Evolutionary conservation across 2,797 vertebrate genomes (phyloP).

Genomic region (Myioborus miniatus): DNA sequence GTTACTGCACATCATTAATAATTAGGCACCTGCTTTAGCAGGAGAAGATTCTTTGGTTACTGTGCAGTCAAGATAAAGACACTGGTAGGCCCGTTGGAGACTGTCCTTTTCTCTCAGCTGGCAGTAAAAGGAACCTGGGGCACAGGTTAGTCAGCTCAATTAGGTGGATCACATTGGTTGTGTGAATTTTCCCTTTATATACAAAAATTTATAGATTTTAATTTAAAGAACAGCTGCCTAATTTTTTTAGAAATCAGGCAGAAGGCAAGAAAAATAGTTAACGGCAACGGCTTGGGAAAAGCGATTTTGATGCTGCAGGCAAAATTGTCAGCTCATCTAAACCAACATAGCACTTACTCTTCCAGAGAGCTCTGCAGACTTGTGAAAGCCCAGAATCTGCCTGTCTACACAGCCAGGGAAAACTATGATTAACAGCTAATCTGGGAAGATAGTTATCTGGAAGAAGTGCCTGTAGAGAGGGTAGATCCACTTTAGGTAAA

Average conservation of each 20-base stretch:
- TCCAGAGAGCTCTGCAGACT: neutral
- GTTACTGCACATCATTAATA: neutral
- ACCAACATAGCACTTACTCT: neutral
- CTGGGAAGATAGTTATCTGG: neutral
- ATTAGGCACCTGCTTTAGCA: neutral
- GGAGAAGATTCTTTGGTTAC: neutral
- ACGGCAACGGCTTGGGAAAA: neutral
- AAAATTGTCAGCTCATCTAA: constrained; percentile 12
- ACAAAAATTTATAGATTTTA: neutral
- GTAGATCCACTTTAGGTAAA: neutral
- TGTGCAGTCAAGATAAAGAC: neutral
- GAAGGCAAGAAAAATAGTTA: neutral
- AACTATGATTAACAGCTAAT: neutral
- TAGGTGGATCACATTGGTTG: neutral
- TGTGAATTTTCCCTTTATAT: neutral
- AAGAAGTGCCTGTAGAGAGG: neutral
- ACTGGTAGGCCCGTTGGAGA: neutral
- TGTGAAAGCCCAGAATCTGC: neutral
- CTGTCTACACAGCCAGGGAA: neutral
- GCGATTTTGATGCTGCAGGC: neutral
- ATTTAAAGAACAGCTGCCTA: neutral
- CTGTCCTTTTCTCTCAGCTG: neutral
- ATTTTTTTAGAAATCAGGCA: neutral
- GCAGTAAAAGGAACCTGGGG: neutral
- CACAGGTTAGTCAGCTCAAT: neutral